phyloP scores from a whole-genome alignment of 2,113 vertebrate species.

The Grammomys dolichurus region DNA sequence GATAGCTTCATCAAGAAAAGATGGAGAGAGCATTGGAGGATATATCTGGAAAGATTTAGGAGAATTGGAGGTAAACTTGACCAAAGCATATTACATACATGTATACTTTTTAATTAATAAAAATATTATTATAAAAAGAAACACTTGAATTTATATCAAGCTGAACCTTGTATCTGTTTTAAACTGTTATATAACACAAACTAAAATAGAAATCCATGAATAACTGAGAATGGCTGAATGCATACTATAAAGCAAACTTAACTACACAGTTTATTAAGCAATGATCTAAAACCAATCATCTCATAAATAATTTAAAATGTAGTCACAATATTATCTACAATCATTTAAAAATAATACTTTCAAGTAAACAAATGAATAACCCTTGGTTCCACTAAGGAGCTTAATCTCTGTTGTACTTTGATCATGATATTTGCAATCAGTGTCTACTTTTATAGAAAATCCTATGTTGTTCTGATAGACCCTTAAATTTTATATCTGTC shows the following conservation, averaged over 20 bases:
- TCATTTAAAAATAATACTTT: background rate
- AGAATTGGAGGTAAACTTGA: background rate
- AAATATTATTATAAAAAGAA: background rate
- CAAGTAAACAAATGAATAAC: background rate
- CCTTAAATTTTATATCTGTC: background rate
- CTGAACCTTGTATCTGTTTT: background rate
- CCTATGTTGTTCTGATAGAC: background rate
- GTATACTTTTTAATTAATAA: background rate
- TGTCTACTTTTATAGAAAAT: background rate
- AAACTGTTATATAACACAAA: slow-evolving; percentile 7
- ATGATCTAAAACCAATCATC: background rate
- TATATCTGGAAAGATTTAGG: background rate
- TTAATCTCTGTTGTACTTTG: background rate
- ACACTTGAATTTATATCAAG: background rate
- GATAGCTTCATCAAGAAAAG: background rate
- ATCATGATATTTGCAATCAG: background rate
- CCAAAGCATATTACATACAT: background rate
- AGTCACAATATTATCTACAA: background rate
- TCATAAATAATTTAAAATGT: slow-evolving; percentile 2
- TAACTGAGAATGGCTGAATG: background rate
- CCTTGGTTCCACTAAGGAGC: background rate
- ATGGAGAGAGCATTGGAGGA: background rate
- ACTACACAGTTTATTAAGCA: background rate
- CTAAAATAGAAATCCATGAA: background rate
- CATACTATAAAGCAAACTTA: background rate